phyloP scores from a whole-genome alignment of 2,113 vertebrate genomes.

The Chlamydotis undulata region DNA sequence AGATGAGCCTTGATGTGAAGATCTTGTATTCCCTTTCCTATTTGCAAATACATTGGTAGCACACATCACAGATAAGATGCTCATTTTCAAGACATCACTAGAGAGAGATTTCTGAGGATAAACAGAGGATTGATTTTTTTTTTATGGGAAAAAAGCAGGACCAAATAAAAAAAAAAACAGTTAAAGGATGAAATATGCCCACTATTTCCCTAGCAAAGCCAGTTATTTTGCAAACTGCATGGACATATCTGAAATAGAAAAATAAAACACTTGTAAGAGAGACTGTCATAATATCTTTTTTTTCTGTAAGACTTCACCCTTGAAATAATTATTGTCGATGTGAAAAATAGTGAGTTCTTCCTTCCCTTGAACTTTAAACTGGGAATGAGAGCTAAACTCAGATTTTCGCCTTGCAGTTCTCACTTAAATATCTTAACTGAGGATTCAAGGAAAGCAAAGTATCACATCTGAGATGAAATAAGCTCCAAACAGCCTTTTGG shows the following conservation, averaged over 20 bases:
- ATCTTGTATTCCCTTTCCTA: background rate
- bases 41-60: background rate
- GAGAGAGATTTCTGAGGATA: background rate
- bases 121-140: background rate
- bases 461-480: background rate
- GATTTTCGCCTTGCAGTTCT: background rate
- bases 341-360: background rate
- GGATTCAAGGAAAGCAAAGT: background rate
- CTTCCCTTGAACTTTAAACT: background rate
- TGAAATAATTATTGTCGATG: background rate
- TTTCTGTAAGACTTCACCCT: background rate
- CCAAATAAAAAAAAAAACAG: background rate
- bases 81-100: background rate
- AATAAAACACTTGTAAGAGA: background rate
- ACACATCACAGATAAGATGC: background rate
- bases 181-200: background rate
- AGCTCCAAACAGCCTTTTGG: background rate
- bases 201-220: background rate
- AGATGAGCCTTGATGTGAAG: background rate
- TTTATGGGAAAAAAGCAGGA: background rate
- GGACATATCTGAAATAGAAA: background rate
- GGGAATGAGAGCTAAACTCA: background rate
- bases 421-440: background rate
- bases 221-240: background rate
- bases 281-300: background rate